Evolutionary conservation across 2,888 invertebrate species (phyloP), one percentile per base, ranked within the genome.

Genomic region (Pterostichus madidus): DNA sequence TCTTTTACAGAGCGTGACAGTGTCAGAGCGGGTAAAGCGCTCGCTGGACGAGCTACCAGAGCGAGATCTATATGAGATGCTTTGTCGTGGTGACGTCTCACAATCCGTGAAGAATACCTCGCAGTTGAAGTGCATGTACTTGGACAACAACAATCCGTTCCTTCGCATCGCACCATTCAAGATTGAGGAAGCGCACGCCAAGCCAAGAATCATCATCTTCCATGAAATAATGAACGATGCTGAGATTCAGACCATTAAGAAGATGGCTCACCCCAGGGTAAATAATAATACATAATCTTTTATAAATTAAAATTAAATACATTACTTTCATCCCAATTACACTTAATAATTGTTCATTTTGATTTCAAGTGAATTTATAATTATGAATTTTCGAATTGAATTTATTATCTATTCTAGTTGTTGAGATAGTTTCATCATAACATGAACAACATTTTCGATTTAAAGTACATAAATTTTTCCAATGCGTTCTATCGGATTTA

Each of bases 211-310:
- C 85, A 93, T 95, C 39, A 91, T 99, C 77, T 99, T 95, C 90
- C 95, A 98, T 88, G 95, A 98, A 85, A 95, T 98, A n/a, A 92
- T 99, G 88, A 94, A 92, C 84, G 98, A 99, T 86, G 89, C 90
- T 0, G 99, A 99, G 90, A 98, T 99, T 83, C 94, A 94, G 83
- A 91, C 94, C 0, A 93, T 99, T 83, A 96, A 99, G 89, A 91
- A 93, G 86, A 90, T 97, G 89, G 97, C 99, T 0, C 93, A 93
- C 84, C 99, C 99, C 0, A 94, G 96, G 91, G 97, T 97, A 90
- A 92, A 91, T 10, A n/a, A n/a, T n/a, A 59, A 11, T 2, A 52
- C n/a, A 80, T 4, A 39, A 17, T 56, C 24, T 56, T 71, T 53
- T n/a, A 2, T 52, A 8, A 13, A 52, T 11, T 13, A 52, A 13